Evolutionary conservation across 64 coral and sea anemone species (phyloP).

Genomic region (Stichodactyla mertensii): DNA sequence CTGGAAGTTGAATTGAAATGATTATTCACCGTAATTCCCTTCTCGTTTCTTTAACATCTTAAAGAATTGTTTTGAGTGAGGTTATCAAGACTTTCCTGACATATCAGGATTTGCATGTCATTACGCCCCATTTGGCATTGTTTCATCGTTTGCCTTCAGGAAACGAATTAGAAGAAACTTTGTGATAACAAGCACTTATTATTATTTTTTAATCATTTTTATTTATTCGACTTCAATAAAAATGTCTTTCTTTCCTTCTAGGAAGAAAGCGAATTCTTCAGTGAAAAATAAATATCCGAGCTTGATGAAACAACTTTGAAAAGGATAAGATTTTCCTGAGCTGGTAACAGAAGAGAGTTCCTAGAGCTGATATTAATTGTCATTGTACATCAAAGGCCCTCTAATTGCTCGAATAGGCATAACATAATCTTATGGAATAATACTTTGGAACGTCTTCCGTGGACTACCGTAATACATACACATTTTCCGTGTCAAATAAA

Average conservation of each 20-base stretch:
- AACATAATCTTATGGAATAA: not conserved
- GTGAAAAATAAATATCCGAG: not conserved
- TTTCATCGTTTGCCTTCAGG: not conserved
- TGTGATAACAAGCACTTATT: not conserved
- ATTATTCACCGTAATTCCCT: not conserved
- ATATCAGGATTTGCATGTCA: slow-evolving; percentile 8
- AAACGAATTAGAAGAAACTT: not conserved
- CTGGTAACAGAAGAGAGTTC: not conserved
- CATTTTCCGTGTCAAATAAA: not conserved
- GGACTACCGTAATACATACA: not conserved
- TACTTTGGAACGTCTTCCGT: not conserved
- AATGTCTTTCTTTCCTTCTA: not conserved
- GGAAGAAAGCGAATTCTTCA: not conserved
- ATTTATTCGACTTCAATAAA: slow-evolving; percentile 1
- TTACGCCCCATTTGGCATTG: slow-evolving; percentile 6
- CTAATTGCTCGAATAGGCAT: not conserved
- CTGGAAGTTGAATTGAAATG: not conserved
- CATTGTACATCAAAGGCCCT: not conserved
- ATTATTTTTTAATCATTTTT: not conserved
- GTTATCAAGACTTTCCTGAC: slow-evolving; percentile 16
- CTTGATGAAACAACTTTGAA: not conserved
- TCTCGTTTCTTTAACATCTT: slow-evolving; percentile 1
- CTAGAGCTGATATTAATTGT: not conserved
- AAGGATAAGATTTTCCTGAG: not conserved
- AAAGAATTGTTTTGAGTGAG: slow-evolving; percentile 6